Conservation (phyloP, 2,797 vertebrate species). For the Balearica regulorum region DNA sequence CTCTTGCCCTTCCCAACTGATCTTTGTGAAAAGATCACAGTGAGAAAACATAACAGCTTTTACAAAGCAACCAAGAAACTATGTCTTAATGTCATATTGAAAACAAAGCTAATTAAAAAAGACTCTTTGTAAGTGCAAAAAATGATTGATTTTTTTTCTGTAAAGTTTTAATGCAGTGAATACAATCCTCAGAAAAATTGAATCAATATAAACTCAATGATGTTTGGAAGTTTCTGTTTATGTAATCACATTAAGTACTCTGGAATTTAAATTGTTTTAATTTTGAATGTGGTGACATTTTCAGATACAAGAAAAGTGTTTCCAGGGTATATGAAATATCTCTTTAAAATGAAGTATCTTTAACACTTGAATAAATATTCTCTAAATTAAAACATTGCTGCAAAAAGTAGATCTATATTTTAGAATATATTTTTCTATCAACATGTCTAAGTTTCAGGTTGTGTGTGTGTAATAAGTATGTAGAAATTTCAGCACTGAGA, state of each 20-base stretch:
- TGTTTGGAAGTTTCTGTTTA: conserved; percentile 27
- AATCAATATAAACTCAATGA: conserved; percentile 10
- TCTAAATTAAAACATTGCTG: background rate
- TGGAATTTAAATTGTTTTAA: background rate
- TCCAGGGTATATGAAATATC: background rate
- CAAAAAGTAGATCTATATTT: background rate
- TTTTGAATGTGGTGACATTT: conserved; percentile 26
- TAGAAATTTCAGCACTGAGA: background rate
- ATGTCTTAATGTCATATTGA: background rate
- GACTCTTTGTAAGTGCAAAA: background rate
- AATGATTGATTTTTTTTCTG: background rate
- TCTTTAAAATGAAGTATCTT: conserved; percentile 16
- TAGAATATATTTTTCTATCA: background rate
- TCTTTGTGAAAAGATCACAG: background rate
- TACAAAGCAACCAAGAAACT: background rate
- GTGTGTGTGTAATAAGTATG: background rate
- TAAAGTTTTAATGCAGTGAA: background rate
- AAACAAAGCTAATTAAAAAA: background rate
- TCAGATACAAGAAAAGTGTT: background rate
- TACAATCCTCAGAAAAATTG: background rate
- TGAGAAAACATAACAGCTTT: background rate
- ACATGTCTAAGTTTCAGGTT: background rate
- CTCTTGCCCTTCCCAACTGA: background rate
- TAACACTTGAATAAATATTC: background rate
- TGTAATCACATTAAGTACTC: conserved; percentile 1